A percentile compares a stretch with the other conserved stretches of the same genome.
Conservation (phyloP, 2,888 invertebrate species). For the Mythimna ferrago region DNA sequence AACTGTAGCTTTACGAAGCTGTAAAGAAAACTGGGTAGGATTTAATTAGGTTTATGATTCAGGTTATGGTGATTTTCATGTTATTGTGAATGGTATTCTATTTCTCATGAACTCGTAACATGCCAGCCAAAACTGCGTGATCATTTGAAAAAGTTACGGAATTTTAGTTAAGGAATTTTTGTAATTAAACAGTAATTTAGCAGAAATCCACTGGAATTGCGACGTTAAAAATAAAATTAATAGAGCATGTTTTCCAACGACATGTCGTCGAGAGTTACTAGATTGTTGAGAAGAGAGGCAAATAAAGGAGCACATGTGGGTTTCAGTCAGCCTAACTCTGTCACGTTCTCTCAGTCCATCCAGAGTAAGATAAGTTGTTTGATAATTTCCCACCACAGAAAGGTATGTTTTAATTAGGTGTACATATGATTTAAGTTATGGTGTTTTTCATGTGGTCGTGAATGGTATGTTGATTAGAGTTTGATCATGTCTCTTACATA, state of each 20-base stretch:
- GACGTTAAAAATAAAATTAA: background rate
- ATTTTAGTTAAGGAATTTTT: too few species aligned
- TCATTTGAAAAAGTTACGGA: too few species aligned
- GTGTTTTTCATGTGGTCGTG: background rate
- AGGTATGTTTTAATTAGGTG: background rate
- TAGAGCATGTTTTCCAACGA: background rate
- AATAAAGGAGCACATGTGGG: background rate
- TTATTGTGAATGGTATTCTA: background rate
- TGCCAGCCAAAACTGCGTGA: too few species aligned
- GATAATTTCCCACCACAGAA: background rate
- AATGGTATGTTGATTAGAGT: background rate
- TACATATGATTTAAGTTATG: background rate
- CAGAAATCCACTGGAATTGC: slow-evolving; percentile 2
- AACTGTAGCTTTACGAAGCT: slow-evolving; percentile 1
- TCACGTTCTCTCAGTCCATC: background rate
- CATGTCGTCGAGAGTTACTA: background rate
- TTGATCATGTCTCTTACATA: background rate
- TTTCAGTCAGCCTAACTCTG: background rate
- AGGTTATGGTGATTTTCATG: background rate
- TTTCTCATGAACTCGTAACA: too few species aligned
- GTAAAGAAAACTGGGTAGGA: background rate
- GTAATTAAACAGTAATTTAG: slow-evolving; percentile 49
- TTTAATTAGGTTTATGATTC: slow-evolving; percentile 6
- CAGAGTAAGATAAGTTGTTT: background rate
- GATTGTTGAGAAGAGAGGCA: too few species aligned